Conservation (phyloP, 2,888 invertebrate genomes). For the Eulithis testata region DNA sequence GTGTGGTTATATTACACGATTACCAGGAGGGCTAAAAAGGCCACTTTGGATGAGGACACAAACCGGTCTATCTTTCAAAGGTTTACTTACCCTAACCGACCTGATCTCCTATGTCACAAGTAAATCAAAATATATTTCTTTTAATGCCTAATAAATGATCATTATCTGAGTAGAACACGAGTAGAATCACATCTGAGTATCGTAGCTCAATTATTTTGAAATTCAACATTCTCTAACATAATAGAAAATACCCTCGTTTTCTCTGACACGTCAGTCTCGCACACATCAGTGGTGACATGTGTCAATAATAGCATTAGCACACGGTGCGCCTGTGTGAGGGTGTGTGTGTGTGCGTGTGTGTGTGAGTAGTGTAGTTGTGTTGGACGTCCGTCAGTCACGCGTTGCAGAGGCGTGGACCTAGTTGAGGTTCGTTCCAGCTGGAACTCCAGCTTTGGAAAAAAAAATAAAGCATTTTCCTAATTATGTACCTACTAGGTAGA, state of each 20-base stretch:
- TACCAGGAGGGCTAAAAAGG: too few species aligned
- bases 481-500: too few species aligned
- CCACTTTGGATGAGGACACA: too few species aligned
- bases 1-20: too few species aligned
- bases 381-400: conserved; percentile 71
- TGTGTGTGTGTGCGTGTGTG: conserved; percentile 23
- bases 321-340: conserved; percentile 21
- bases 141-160: too few species aligned
- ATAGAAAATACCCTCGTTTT: conserved; percentile 16
- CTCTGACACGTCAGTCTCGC: conserved; percentile 21
- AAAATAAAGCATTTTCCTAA: too few species aligned
- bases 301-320: conserved; percentile 25
- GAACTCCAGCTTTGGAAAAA: conserved; percentile 1
- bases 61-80: too few species aligned
- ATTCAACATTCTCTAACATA: conserved; percentile 17
- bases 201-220: neutral
- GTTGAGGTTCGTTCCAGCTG: conserved; percentile 46
- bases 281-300: conserved; percentile 26
- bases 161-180: too few species aligned
- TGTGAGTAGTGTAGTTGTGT: conserved; percentile 47
- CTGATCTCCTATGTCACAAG: too few species aligned
- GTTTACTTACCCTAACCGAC: too few species aligned
- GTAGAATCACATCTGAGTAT: neutral
- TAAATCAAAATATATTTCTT: too few species aligned
- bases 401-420: conserved; percentile 61